Base-by-base conservation (phyloP, 2,113 vertebrate species). In the Saccopteryx bilineata region DNA sequence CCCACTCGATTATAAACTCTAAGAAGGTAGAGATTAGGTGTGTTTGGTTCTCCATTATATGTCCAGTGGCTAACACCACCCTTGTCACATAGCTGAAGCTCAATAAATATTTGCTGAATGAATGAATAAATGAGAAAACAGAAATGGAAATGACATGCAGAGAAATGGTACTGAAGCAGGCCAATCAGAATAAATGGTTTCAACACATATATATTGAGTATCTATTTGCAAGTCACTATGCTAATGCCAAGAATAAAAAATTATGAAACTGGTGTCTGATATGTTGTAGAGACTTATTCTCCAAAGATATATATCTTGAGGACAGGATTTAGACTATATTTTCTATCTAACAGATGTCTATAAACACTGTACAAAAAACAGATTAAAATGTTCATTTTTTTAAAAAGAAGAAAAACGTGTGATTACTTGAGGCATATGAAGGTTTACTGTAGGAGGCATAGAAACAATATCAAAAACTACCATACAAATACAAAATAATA, bases 361-460 rank as follows among this genome's bases (percentile, higher is more conserved):
- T 60, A 68, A 85, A 52, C 13, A 90, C 31, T 23, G 23, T 31
- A 46, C 24, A 52, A 84, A 88, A 88, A 90, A 78, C 75, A 60
- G 6, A 72, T 28, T 24, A 83, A 87, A 83, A 68, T 52, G 39
- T 52, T 68, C 33, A 60, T 60, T 75, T 76, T 83, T 33, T 78
- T 54, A 54, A 54, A 31, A 82, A 75, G 7, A 46, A 66, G 39
- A 84, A 83, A 52, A 90, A 68, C 31, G 23, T 13, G 5, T 83
- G 46, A 46, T 33, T 60, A 93, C 28, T 56, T 58, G 31, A 74
- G n/a, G n/a, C 52, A 79, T 21, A 46, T 75, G 71, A 96, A 96
- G 58, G 50, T 21, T 78, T 68, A 56, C 3, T 63, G 75, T 69
- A 75, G 61, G 18, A 82, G 28, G n/a, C 83, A 96, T 2, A 93